phyloP scores from a whole-genome alignment of 2,797 vertebrate species.

The Myripristis murdjan region DNA sequence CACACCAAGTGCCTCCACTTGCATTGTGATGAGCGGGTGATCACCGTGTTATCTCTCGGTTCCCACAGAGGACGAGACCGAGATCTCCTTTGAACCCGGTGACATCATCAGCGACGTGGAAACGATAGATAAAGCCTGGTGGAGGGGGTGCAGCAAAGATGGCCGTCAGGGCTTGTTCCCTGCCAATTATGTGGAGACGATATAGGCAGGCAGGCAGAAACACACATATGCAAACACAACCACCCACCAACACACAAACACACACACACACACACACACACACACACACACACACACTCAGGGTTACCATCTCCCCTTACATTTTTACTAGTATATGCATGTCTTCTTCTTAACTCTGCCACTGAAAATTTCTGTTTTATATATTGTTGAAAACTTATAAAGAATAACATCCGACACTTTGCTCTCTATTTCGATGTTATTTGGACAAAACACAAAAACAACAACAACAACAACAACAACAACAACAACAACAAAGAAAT shows the following conservation, averaged over 20 bases:
- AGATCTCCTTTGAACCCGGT: slow-evolving; percentile 87
- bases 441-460: slow-evolving; percentile 55
- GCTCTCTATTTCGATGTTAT: slow-evolving; percentile 57
- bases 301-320: slow-evolving; percentile 71
- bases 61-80: slow-evolving; percentile 85
- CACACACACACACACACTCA: slow-evolving; percentile 67
- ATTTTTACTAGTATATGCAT: slow-evolving; percentile 44
- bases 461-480: too few relatives aligned
- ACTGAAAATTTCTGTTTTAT: slow-evolving; percentile 69
- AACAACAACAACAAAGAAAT: too few relatives aligned
- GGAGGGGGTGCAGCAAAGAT: slow-evolving; percentile 87
- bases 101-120: slow-evolving; percentile 88
- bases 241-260: slow-evolving; percentile 1
- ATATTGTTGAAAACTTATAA: slow-evolving; percentile 31
- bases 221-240: background rate
- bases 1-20: slow-evolving; percentile 69
- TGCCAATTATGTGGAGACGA: slow-evolving; percentile 87
- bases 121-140: slow-evolving; percentile 87
- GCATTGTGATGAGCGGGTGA: slow-evolving; percentile 67
- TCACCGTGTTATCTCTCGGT: slow-evolving; percentile 71
- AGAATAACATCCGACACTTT: too few relatives aligned
- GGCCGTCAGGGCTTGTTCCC: slow-evolving; percentile 87
- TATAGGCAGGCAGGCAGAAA: slow-evolving; percentile 65
- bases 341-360: slow-evolving; percentile 71
- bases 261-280: slow-evolving; percentile 21